These are phyloP conservation scores for Scolopax mira DNA, from an alignment of 2,113 vertebrate species.

Conservation along the genomic window DNA sequence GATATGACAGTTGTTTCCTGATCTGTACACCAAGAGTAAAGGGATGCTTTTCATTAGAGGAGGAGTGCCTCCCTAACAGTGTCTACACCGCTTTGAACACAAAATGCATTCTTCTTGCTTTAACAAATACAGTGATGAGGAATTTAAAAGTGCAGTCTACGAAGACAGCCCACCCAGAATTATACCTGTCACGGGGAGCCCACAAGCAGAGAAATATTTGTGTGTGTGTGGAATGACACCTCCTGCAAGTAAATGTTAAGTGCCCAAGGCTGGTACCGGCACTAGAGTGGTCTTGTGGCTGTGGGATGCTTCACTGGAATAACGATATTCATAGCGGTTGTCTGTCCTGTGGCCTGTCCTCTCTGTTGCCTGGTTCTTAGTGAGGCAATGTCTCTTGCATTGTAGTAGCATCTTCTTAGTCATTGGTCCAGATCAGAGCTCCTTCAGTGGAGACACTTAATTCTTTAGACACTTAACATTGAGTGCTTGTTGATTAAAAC, in stretches of 20 bases:
- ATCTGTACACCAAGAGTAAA: not conserved
- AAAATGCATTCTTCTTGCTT: not conserved
- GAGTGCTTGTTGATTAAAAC: not conserved
- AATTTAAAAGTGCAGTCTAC: not conserved
- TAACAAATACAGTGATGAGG: not conserved
- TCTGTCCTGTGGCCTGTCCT: not conserved
- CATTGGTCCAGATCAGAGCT: not conserved
- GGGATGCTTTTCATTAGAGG: slow-evolving; percentile 12
- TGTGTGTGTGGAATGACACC: not conserved
- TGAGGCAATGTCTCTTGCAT: not conserved
- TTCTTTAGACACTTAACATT: not conserved
- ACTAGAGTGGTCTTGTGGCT: not conserved
- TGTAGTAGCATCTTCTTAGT: slow-evolving; percentile 24
- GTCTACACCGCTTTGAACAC: not conserved
- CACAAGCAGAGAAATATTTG: not conserved
- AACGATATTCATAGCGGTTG: not conserved
- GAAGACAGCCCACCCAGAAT: not conserved
- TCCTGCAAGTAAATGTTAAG: not conserved
- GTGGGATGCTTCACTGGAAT: not conserved
- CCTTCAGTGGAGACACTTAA: not conserved
- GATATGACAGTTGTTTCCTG: slow-evolving; percentile 54
- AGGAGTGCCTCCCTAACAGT: not conserved
- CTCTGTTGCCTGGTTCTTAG: not conserved
- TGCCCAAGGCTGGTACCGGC: not conserved
- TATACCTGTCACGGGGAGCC: not conserved